phyloP scores from a whole-genome alignment of 2,797 vertebrate genomes.

The Miichthys miiuy region DNA sequence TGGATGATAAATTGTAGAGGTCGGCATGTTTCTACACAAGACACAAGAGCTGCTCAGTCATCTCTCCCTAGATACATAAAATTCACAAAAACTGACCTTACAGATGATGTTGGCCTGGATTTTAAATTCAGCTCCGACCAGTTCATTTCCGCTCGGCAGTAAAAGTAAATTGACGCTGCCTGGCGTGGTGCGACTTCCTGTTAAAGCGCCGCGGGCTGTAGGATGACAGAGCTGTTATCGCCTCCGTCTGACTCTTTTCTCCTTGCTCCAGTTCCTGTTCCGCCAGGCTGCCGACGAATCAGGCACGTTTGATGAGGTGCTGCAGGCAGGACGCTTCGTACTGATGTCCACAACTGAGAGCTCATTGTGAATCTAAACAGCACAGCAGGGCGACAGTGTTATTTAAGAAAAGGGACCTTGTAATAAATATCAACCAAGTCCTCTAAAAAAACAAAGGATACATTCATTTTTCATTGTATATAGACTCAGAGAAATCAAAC shows the following conservation, averaged over 20 bases:
- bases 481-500: neutral
- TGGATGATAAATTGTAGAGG: neutral
- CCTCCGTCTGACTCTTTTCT: constrained; percentile 48
- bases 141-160: constrained; percentile 1
- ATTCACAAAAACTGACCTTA: constrained; percentile 6
- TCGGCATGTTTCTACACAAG: neutral
- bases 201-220: neutral
- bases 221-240: constrained; percentile 21
- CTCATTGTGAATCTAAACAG: neutral
- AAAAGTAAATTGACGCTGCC: neutral
- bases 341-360: constrained; percentile 3
- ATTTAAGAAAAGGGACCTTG: neutral
- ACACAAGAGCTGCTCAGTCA: neutral
- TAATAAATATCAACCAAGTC: neutral
- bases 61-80: neutral
- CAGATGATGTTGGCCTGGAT: neutral
- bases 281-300: constrained; percentile 2
- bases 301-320: neutral
- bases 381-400: no score
- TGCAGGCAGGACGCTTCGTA: neutral
- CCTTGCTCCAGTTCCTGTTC: constrained; percentile 47
- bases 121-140: neutral
- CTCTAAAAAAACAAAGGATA: neutral
- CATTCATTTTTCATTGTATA: neutral
- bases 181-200: constrained; percentile 19